Base-by-base conservation (phyloP, 1,140 invertebrate genomes). In the Polyergus mexicanus region DNA sequence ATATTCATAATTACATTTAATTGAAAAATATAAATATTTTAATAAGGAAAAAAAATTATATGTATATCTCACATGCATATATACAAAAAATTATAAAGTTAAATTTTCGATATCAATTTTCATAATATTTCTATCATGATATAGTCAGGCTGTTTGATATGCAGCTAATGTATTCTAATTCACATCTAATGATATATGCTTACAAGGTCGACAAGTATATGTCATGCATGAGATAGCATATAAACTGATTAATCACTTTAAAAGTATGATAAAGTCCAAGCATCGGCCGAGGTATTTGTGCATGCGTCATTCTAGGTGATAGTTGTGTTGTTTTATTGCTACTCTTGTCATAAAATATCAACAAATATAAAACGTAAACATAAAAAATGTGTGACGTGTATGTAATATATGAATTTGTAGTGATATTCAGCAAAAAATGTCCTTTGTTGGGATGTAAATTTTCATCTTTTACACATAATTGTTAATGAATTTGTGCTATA, bases 201-300 rank as follows among this genome's bases (percentile, higher is more conserved):
- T 4, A 47, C 88, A 86, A 90, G 86, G 85, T 80, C 86, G 76
- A 63, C 72, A 71, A 77, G 19, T 51, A 74, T 84, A 41, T 47
- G 69, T 56, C 51, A 62, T 74, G 69, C 47, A 91, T 91, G 89
- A 86, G 76, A 25, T 87, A 87, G 84, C 86, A 89, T 51, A 51
- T 62, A 84, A 86, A 86, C 63, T 66, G 63, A 11, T 32, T 77
- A 51, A 66, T 47, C 35, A 51, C 13, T 71, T 22, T 47, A 22
- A 35, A 77, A 25, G 44, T 72, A 25, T 80, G 25, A 68, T 78
- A 84, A 84, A 38, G 28, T 8, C 13, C 8, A 71, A n/a, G 63
- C 38, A 22, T 19, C 1, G 13, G 22, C 19, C 5, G 13, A 54
- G 25, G 22, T 72, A 74, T 74, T 83, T 60, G 54, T 74, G 54